These are phyloP conservation scores for Neoascia interrupta DNA, from an alignment of 2,888 invertebrate genomes.

Conservation along the genomic window DNA sequence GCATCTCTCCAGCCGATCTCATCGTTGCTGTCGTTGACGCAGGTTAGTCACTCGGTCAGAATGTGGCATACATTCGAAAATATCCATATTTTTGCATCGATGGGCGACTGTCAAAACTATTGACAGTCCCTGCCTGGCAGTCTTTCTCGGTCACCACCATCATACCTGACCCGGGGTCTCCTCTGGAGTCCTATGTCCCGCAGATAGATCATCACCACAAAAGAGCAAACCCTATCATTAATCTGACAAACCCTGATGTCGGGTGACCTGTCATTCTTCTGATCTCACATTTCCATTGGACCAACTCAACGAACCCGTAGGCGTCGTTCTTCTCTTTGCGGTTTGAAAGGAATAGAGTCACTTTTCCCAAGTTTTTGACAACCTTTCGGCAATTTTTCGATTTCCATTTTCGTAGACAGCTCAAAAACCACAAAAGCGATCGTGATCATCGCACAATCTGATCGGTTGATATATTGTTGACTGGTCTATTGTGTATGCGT, in stretches of 20 bases:
- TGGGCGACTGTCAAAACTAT: constrained; percentile 49
- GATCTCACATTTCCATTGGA: constrained; percentile 50
- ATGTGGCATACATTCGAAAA: constrained; percentile 19
- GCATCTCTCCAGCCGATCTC: constrained; percentile 32
- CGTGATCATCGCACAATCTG: constrained; percentile 33
- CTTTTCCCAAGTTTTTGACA: constrained; percentile 41
- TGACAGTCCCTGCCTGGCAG: constrained; percentile 37
- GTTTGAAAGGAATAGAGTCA: constrained; percentile 32
- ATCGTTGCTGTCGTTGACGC: constrained; percentile 21
- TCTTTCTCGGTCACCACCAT: no score
- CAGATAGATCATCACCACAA: constrained; percentile 47
- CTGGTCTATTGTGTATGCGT: constrained; percentile 53
- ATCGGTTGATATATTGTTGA: constrained; percentile 39
- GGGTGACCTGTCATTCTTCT: constrained; percentile 61
- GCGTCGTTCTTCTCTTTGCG: constrained; percentile 28
- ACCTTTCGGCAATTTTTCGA: constrained; percentile 56
- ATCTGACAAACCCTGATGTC: constrained; percentile 61
- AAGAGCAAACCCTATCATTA: constrained; percentile 61
- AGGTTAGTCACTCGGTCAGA: constrained; percentile 50
- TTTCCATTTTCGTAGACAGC: constrained; percentile 56
- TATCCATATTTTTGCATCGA: constrained; percentile 54
- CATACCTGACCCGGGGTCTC: no score
- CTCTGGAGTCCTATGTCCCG: no score
- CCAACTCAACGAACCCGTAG: constrained; percentile 27
- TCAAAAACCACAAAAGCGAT: constrained; percentile 49